Conservation (phyloP, 2,113 vertebrate genomes). For the Dissostichus mawsoni region DNA sequence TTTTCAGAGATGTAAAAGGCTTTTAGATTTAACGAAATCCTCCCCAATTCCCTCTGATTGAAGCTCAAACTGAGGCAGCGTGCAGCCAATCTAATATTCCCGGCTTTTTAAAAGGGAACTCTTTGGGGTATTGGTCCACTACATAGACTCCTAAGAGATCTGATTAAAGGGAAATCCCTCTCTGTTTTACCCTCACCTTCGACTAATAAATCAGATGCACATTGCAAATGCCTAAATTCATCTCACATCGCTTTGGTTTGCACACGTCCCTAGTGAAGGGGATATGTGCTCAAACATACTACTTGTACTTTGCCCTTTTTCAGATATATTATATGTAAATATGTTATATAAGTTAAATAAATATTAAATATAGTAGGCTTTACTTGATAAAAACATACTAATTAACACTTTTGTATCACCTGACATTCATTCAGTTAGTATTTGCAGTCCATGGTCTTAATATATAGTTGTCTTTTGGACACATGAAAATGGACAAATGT, state of each 20-base stretch:
- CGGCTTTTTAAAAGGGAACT: conserved; percentile 78
- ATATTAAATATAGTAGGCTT: conserved; percentile 1
- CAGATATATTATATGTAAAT: conserved; percentile 14
- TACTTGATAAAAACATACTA: not conserved
- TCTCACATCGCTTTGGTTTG: conserved; percentile 69
- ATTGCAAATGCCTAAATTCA: conserved; percentile 78
- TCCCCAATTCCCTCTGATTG: conserved; percentile 77
- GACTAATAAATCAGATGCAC: conserved; percentile 84
- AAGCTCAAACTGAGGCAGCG: conserved; percentile 71
- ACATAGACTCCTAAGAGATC: conserved; percentile 83
- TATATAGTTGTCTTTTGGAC: not conserved
- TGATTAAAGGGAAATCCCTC: conserved; percentile 85
- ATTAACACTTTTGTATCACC: not conserved
- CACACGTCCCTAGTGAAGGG: conserved; percentile 47
- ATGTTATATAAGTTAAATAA: conserved; percentile 3
- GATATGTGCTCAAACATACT: conserved; percentile 64
- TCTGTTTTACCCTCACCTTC: conserved; percentile 78
- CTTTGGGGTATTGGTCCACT: conserved; percentile 83
- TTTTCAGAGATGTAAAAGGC: conserved; percentile 81
- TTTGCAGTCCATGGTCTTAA: not conserved
- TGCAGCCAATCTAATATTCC: conserved; percentile 79
- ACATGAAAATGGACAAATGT: too few relatives aligned
- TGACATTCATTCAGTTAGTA: not conserved
- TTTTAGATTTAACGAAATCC: conserved; percentile 77
- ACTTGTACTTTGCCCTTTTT: conserved; percentile 56